Conservation (phyloP, 2,888 invertebrate genomes). For the Cyrtodaria siliqua region DNA sequence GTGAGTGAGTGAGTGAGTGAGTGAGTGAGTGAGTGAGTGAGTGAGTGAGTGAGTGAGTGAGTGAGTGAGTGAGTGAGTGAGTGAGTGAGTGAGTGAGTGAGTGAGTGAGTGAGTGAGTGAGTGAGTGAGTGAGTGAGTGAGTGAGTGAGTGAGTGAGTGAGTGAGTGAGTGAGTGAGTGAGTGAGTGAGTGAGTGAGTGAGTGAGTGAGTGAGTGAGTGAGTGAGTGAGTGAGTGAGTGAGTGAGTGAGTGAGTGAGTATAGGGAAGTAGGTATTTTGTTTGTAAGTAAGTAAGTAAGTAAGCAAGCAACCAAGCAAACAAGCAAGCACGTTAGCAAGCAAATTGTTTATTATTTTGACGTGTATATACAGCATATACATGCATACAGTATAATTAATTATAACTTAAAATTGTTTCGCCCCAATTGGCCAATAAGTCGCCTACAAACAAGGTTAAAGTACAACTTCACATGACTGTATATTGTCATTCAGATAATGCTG, state of each 20-base stretch:
- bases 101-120: slow-evolving; percentile 21
- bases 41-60: slow-evolving; percentile 19
- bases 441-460: too few species aligned
- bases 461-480: too few species aligned
- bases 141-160: slow-evolving; percentile 21
- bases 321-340: too few species aligned
- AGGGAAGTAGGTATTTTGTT: too few species aligned
- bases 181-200: slow-evolving; percentile 8
- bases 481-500: too few species aligned
- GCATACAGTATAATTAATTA: too few species aligned
- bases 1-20: slow-evolving; percentile 21
- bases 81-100: slow-evolving; percentile 21
- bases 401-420: too few species aligned
- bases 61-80: slow-evolving; percentile 21
- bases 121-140: slow-evolving; percentile 19
- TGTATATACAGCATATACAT: too few species aligned
- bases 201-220: slow-evolving; percentile 18
- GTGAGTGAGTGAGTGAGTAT: slow-evolving; percentile 21
- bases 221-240: slow-evolving; percentile 22
- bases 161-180: slow-evolving; percentile 21
- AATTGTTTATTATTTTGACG: too few species aligned
- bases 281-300: too few species aligned
- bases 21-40: slow-evolving; percentile 21
- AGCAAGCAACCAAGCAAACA: too few species aligned
- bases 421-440: too few species aligned